A percentile compares a stretch with the other conserved stretches of the same genome.
Evolutionary conservation across 2,888 invertebrate species (phyloP).

Genomic region (Carcina quercana): DNA sequence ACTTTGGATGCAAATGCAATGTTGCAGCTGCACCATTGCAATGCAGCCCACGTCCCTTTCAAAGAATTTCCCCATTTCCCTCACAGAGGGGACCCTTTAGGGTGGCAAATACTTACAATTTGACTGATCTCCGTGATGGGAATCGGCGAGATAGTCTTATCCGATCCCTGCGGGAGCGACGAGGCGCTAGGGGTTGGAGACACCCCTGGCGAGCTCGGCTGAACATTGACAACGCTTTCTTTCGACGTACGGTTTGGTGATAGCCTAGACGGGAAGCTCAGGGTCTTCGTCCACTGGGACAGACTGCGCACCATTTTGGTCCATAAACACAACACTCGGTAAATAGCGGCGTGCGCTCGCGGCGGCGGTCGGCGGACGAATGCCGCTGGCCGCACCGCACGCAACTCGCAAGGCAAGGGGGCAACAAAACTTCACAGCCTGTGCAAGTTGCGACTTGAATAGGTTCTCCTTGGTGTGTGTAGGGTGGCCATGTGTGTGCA

Average conservation of each 20-base stretch:
- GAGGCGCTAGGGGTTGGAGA: constrained; percentile 78
- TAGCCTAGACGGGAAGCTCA: constrained; percentile 90
- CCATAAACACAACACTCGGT: constrained; percentile 62
- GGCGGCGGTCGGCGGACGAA: constrained; percentile 53
- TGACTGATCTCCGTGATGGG: constrained; percentile 80
- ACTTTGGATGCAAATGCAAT: constrained; percentile 33
- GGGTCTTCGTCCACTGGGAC: constrained; percentile 93
- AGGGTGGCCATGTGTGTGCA: constrained; percentile 21
- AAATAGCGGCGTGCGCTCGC: constrained; percentile 37
- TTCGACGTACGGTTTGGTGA: constrained; percentile 87
- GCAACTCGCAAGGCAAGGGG: constrained; percentile 26
- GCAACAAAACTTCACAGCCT: constrained; percentile 36
- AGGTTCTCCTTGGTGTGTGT: constrained; percentile 26
- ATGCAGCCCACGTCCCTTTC: not conserved
- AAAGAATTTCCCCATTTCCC: constrained; percentile 13
- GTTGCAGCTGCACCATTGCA: not conserved
- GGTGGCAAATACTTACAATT: constrained; percentile 70
- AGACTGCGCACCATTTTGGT: constrained; percentile 89
- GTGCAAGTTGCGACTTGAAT: constrained; percentile 58
- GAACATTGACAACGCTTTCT: constrained; percentile 78
- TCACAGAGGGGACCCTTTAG: constrained; percentile 15
- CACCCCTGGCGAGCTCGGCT: constrained; percentile 67
- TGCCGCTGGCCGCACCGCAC: constrained; percentile 26
- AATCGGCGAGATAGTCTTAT: constrained; percentile 71
- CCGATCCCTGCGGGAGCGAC: constrained; percentile 73